These are phyloP conservation scores for Misgurnus anguillicaudatus DNA, from an alignment of 2,113 vertebrate genomes.

Conservation along the genomic window DNA sequence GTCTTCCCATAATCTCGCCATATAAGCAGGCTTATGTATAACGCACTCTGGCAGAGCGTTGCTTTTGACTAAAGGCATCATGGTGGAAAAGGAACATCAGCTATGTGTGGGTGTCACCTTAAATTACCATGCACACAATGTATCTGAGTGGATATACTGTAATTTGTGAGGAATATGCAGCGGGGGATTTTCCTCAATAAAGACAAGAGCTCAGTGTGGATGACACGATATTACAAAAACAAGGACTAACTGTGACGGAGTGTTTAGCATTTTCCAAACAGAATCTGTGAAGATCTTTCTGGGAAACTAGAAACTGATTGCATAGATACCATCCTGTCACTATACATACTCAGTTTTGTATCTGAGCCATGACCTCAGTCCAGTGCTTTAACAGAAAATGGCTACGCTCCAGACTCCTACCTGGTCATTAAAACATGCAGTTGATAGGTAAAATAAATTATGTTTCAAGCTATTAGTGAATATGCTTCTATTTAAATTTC, in stretches of 20 bases:
- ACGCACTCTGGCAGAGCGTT: slow-evolving; percentile 66
- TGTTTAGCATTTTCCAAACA: slow-evolving; percentile 36
- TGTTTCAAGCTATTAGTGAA: slow-evolving; percentile 66
- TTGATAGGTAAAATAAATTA: slow-evolving; percentile 59
- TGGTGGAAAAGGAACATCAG: slow-evolving; percentile 68
- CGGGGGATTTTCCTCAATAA: slow-evolving; percentile 64
- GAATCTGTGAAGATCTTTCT: neutral
- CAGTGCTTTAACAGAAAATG: slow-evolving; percentile 17
- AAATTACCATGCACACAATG: slow-evolving; percentile 70
- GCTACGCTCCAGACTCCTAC: slow-evolving; percentile 4
- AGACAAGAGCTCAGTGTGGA: slow-evolving; percentile 48
- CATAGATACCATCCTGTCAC: neutral
- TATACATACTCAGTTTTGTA: slow-evolving; percentile 1
- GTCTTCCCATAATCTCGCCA: slow-evolving; percentile 63
- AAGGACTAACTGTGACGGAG: slow-evolving; percentile 41
- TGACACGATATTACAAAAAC: slow-evolving; percentile 38
- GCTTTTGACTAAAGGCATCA: slow-evolving; percentile 73
- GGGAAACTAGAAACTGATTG: neutral
- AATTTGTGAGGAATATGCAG: slow-evolving; percentile 68
- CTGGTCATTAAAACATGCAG: slow-evolving; percentile 57
- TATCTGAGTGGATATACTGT: slow-evolving; percentile 67
- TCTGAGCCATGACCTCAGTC: slow-evolving; percentile 9
- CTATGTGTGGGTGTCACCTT: slow-evolving; percentile 74
- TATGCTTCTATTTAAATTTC: slow-evolving; percentile 71
- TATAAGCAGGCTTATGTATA: slow-evolving; percentile 70